A percentile compares a stretch with the other conserved stretches of the same genome.
phyloP scores from a whole-genome alignment of 2,113 vertebrate species.

The Argyrosomus japonicus region DNA sequence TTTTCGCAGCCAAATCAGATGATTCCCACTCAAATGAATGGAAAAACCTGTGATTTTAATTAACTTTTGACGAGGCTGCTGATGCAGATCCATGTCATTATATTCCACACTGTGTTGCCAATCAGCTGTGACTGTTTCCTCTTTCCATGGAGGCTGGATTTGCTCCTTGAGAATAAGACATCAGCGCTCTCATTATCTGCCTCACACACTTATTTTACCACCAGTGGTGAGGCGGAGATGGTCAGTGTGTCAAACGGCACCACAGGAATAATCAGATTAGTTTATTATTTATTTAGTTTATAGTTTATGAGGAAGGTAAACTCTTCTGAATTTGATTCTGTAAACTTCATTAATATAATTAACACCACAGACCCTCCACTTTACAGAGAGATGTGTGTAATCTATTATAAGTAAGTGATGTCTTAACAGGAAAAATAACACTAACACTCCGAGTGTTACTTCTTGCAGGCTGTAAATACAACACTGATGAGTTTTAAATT shows the following conservation, averaged over 20 bases:
- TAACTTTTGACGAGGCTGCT: too few species aligned
- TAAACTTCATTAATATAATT: not conserved
- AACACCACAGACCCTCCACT: not conserved
- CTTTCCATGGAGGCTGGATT: not conserved
- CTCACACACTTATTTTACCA: not conserved
- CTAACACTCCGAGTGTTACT: too few species aligned
- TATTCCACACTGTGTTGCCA: not conserved
- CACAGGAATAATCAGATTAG: not conserved
- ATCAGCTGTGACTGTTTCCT: not conserved
- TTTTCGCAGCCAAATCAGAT: too few species aligned
- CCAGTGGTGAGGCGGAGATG: not conserved
- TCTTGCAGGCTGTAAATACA: too few species aligned
- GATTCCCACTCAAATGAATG: too few species aligned
- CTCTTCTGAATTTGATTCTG: not conserved
- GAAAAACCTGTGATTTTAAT: too few species aligned
- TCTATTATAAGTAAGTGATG: too few species aligned
- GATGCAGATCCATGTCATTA: too few species aligned
- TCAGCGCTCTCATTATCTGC: not conserved
- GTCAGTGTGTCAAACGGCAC: not conserved
- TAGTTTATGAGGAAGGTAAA: not conserved
- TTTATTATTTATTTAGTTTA: not conserved
- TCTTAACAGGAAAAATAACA: too few species aligned
- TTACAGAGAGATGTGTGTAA: not conserved
- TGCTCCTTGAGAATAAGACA: not conserved
- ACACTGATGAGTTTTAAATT: too few species aligned